Conservation (phyloP, 2,797 vertebrate species). For the Mormyrus proboscirostris region DNA sequence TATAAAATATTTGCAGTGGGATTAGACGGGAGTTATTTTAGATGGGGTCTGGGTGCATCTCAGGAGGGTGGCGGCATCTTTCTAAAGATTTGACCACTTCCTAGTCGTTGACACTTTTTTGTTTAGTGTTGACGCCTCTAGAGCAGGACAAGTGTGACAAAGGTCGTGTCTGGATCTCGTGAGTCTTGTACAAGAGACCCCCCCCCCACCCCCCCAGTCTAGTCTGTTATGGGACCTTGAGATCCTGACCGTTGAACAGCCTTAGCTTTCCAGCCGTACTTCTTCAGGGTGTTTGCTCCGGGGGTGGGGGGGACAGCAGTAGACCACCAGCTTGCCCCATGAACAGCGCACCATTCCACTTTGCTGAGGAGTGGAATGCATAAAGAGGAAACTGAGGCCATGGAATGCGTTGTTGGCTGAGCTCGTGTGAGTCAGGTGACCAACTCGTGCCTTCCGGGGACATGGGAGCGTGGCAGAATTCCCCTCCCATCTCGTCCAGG, state of each 20-base stretch:
- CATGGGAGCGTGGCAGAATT: constrained; percentile 19
- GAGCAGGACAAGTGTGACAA: neutral
- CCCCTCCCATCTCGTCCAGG: constrained; percentile 10
- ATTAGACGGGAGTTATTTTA: neutral
- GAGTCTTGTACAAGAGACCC: neutral
- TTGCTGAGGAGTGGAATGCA: constrained; percentile 38
- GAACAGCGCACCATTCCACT: neutral
- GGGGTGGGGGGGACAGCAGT: neutral
- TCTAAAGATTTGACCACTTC: neutral
- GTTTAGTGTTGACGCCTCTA: too few species aligned
- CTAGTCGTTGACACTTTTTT: neutral
- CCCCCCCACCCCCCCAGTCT: neutral
- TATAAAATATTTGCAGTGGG: neutral
- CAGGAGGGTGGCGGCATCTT: neutral
- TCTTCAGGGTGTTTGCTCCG: neutral
- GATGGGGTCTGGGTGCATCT: too few species aligned
- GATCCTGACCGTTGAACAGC: neutral
- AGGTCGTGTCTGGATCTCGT: neutral
- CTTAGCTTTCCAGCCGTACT: neutral
- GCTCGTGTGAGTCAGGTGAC: constrained; percentile 46
- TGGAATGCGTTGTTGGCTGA: constrained; percentile 49
- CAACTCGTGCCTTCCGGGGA: constrained; percentile 13
- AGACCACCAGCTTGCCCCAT: neutral
- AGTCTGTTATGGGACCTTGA: neutral
- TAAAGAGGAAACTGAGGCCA: constrained; percentile 39